Evolutionary conservation across 2,888 invertebrate genomes (phyloP).

Genomic region (Pandemis corylana): DNA sequence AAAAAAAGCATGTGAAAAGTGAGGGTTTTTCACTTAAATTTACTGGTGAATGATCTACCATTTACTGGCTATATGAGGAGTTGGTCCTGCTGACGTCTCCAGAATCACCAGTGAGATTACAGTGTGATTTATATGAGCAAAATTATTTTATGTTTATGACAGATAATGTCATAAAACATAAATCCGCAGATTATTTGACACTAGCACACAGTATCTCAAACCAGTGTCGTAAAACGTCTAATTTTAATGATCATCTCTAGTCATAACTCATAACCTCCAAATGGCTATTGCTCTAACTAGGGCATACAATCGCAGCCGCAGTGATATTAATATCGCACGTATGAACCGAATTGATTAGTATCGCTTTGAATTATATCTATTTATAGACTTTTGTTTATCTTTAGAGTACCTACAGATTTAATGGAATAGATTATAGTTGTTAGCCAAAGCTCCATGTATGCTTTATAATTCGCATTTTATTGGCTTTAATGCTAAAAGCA

Average conservation of each 20-base stretch:
- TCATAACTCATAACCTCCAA: background rate
- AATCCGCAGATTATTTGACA: background rate
- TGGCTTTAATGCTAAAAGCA: too few relatives aligned
- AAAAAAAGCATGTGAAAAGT: too few relatives aligned
- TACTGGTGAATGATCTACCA: too few relatives aligned
- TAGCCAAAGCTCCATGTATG: background rate
- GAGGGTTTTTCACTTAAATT: too few relatives aligned
- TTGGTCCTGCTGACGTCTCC: too few relatives aligned
- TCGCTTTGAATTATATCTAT: background rate
- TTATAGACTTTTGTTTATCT: background rate
- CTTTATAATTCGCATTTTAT: background rate
- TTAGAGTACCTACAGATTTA: background rate
- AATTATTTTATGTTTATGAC: background rate
- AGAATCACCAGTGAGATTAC: too few relatives aligned
- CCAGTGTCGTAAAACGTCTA: background rate
- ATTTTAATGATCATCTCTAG: background rate
- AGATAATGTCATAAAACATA: background rate
- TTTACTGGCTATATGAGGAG: too few relatives aligned
- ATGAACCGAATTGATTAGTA: background rate
- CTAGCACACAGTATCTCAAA: background rate
- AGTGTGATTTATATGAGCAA: background rate
- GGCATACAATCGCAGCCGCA: background rate
- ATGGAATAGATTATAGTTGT: background rate
- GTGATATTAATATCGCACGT: constrained; percentile 3
- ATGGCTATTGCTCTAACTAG: background rate